Evolutionary conservation across 2,797 vertebrate genomes (phyloP).

Genomic region (Novumbra hubbsi): DNA sequence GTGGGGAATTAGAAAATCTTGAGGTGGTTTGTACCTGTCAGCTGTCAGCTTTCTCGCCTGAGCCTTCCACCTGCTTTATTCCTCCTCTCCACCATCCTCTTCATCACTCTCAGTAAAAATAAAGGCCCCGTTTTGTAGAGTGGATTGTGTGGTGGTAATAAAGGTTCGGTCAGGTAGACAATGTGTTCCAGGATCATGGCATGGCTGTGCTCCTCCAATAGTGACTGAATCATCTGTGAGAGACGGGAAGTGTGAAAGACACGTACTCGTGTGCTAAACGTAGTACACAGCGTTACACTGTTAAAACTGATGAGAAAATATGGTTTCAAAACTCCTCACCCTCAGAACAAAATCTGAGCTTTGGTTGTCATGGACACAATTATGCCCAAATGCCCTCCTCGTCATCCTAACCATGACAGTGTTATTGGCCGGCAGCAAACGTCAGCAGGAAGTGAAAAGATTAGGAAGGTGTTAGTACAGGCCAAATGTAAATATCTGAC

Average conservation of each 20-base stretch:
- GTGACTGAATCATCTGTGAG: slow-evolving; percentile 88
- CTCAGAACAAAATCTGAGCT: slow-evolving; percentile 91
- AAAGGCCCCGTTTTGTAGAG: slow-evolving; percentile 54
- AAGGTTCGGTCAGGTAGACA: slow-evolving; percentile 91
- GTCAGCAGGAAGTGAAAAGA: slow-evolving; percentile 69
- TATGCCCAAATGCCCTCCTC: slow-evolving; percentile 99
- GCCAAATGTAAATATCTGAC: slow-evolving; percentile 17
- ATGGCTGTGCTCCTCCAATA: slow-evolving; percentile 92
- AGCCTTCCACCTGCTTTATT: slow-evolving; percentile 57
- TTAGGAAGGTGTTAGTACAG: slow-evolving; percentile 30
- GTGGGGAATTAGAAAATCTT: neutral
- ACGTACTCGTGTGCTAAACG: neutral
- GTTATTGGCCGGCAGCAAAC: slow-evolving; percentile 54
- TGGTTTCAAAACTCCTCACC: slow-evolving; percentile 77
- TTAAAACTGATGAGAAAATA: neutral
- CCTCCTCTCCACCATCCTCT: slow-evolving; percentile 52
- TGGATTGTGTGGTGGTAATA: slow-evolving; percentile 73
- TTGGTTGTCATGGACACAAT: slow-evolving; percentile 86
- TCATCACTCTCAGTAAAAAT: slow-evolving; percentile 32
- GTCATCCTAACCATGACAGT: slow-evolving; percentile 85
- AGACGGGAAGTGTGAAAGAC: neutral
- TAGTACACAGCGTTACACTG: neutral
- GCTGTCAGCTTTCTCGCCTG: slow-evolving; percentile 61
- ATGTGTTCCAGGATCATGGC: slow-evolving; percentile 89
- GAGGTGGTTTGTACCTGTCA: slow-evolving; percentile 58